Evolutionary conservation across 2,888 invertebrate genomes (phyloP).

Genomic region (Gymnoscelis rufifasciata): DNA sequence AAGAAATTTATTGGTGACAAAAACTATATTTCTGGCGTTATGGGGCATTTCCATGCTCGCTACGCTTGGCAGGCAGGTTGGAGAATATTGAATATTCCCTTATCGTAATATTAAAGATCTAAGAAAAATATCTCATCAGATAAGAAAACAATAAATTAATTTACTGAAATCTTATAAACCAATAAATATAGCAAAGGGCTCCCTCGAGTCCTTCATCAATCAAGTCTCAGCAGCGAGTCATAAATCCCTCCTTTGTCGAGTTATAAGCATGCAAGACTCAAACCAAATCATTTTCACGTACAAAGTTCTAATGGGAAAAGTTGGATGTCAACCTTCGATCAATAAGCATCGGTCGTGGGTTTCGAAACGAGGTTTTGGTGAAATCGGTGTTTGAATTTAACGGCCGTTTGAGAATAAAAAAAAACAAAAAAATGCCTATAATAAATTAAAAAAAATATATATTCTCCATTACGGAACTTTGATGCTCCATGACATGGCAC

Average conservation of each 20-base stretch:
- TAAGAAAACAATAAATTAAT: too few species aligned
- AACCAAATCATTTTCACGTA: slow-evolving; percentile 55
- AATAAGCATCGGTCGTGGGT: slow-evolving; percentile 38
- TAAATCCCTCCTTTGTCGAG: slow-evolving; percentile 37
- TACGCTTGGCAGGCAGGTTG: too few species aligned
- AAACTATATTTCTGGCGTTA: too few species aligned
- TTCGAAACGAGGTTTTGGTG: slow-evolving; percentile 6
- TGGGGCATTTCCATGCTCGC: too few species aligned
- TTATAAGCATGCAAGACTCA: slow-evolving; percentile 37
- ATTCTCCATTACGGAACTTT: too few species aligned
- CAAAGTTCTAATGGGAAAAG: slow-evolving; percentile 65
- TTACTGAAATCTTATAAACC: background rate
- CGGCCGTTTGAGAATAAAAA: background rate
- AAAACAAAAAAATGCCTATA: too few species aligned
- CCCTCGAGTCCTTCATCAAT: slow-evolving; percentile 11
- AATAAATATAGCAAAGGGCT: background rate
- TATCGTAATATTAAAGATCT: too few species aligned
- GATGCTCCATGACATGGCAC: too few species aligned
- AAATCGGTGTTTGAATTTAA: background rate
- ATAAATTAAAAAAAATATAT: too few species aligned
- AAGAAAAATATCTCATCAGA: too few species aligned
- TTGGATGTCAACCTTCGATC: slow-evolving; percentile 49
- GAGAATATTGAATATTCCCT: too few species aligned
- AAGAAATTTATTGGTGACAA: too few species aligned
- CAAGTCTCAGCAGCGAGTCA: slow-evolving; percentile 21